These are phyloP conservation scores for Apostichopus japonicus DNA, from an alignment of 35 echinoderm and acorn worm genomes.

Conservation along the genomic window DNA sequence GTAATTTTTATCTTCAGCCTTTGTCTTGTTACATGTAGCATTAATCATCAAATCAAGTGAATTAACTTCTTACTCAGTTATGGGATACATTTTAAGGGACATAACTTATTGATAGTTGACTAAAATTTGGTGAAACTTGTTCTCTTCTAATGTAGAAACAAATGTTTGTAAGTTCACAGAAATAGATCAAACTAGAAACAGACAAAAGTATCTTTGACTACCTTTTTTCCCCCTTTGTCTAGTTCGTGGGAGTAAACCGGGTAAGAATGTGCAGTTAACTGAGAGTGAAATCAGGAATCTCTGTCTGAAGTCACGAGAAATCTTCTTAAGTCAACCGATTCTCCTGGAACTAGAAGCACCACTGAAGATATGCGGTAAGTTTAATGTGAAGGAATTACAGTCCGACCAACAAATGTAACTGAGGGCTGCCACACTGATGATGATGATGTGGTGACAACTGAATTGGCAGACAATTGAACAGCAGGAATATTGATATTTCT, in stretches of 20 bases:
- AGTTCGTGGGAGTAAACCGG: constrained; percentile 68
- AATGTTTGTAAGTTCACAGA: not conserved
- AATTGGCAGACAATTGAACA: not conserved
- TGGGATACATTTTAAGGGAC: too few species aligned
- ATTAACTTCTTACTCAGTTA: too few species aligned
- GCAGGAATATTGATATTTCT: not conserved
- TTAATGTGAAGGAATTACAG: not conserved
- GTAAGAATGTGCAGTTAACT: constrained; percentile 79
- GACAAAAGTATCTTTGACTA: not conserved
- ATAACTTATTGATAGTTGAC: too few species aligned
- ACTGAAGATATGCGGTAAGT: constrained; percentile 97
- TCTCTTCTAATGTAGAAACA: too few species aligned
- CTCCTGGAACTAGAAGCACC: constrained; percentile 91
- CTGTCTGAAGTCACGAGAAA: constrained; percentile 92
- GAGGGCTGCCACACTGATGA: not conserved
- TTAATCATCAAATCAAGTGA: too few species aligned
- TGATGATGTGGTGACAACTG: too few species aligned
- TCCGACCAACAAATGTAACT: not conserved
- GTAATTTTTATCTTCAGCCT: too few species aligned
- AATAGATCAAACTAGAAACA: too few species aligned
- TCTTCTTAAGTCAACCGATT: constrained; percentile 96
- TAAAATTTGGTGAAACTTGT: too few species aligned
- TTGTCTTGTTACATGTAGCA: too few species aligned
- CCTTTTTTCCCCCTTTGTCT: constrained; percentile 1
- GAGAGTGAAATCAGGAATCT: constrained; percentile 82